Conservation (phyloP, 2,888 invertebrate species). For the Prionchulus punctatus region DNA sequence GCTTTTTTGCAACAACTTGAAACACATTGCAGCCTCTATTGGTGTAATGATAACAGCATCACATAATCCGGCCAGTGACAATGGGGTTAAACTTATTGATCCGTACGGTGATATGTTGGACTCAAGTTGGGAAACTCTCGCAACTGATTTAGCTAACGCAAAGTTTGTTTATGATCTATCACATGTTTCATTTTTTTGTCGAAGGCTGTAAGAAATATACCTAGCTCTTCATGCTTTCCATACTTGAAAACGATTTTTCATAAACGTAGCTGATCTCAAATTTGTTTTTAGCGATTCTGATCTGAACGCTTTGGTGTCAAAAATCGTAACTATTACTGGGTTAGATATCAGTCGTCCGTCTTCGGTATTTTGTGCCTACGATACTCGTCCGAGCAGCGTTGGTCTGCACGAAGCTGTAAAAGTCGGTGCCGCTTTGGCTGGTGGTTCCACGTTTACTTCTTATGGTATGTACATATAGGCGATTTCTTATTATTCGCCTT, state of each 20-base stretch:
- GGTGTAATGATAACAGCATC: constrained; percentile 99
- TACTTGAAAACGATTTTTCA: no score
- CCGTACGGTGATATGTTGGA: constrained; percentile 93
- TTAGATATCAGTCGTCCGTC: no score
- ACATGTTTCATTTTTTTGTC: background rate
- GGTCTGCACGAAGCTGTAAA: constrained; percentile 17
- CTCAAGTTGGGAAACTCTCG: constrained; percentile 70
- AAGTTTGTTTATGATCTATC: constrained; percentile 38
- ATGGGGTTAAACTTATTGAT: constrained; percentile 89
- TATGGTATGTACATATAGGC: constrained; percentile 8
- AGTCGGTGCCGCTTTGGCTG: constrained; percentile 14
- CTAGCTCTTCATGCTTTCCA: no score
- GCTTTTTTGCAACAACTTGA: background rate
- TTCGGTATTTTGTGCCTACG: constrained; percentile 16
- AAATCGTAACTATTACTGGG: no score
- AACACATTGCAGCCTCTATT: constrained; percentile 45
- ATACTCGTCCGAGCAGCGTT: constrained; percentile 18
- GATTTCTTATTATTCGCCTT: background rate
- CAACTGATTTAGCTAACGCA: constrained; percentile 70
- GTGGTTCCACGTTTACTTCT: constrained; percentile 13
- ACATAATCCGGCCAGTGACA: constrained; percentile 87
- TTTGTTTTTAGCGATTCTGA: no score
- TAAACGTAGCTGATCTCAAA: no score
- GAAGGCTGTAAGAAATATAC: background rate
- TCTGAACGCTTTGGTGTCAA: no score